Base-by-base conservation (phyloP, 1,140 invertebrate genomes). In the Rhopalosiphum maidis region DNA sequence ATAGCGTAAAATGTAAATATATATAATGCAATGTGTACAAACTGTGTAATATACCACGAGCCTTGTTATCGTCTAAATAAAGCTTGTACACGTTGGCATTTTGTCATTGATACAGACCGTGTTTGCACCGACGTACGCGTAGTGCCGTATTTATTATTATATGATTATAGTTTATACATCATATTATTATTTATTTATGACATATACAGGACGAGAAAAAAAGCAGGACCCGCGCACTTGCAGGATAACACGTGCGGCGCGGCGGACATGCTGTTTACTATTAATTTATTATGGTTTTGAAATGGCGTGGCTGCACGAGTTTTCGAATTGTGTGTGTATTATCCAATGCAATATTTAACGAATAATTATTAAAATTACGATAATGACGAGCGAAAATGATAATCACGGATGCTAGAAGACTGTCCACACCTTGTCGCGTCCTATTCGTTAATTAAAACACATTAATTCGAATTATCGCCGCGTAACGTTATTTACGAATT, bases 41-140 rank as follows among this genome's bases (percentile, higher is more conserved):
- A 6, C 25, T 37, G 87, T 54, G 37, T 48, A 8, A 46, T 30
- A 5, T 3, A 89, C 51, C 5, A 23, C 51, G 9, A 89, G 35
- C 48, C 35, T 89, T 35, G 35, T 89, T 89, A 55, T 89, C 88
- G 51, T 55, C 88, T 55, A 89, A 55, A 89, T 89, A 55, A 89
- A 89, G 87, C 48, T 89, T 89, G 25, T 55, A 48, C 30, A 11
- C 35, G 51, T 55, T 89, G 48, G 35, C 51, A 89, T 54, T 55
- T 55, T 55, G 88, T 89, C 88, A 89, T 55, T 55, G 51, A 89
- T 55, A 55, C 48, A 15, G 54, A 55, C 88, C 22, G 51, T 89
- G 88, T 55, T 89, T 55, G 51, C 22, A 15, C 60, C 60, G 37
- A 41, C 37, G 22, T 41, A 37, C n/a, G 7, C 22, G 3, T 18